Conservation (phyloP, 92 coral and sea anemone species). For the Epizoanthus fatuus region DNA sequence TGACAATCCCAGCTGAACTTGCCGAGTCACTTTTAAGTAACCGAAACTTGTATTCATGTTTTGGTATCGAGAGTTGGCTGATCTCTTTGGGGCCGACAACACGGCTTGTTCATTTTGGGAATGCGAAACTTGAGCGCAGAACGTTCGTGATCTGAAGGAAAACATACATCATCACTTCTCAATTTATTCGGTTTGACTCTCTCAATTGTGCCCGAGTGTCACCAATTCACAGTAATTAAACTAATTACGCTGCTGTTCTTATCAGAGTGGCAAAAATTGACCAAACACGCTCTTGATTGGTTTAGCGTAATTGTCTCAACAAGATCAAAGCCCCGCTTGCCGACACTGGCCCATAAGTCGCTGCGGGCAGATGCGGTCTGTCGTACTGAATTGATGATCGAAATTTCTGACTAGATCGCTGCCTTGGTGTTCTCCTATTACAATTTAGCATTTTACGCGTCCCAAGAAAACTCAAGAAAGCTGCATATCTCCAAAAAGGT, state of each 20-base stretch:
- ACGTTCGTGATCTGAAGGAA: constrained; percentile 66
- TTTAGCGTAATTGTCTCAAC: constrained; percentile 61
- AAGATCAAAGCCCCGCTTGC: constrained; percentile 60
- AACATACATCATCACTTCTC: constrained; percentile 85
- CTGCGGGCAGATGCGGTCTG: constrained; percentile 76
- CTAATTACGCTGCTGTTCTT: constrained; percentile 91
- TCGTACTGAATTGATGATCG: constrained; percentile 88
- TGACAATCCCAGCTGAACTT: not conserved
- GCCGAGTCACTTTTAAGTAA: constrained; percentile 5
- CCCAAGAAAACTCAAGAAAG: constrained; percentile 83
- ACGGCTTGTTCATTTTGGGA: constrained; percentile 1
- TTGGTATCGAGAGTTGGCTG: constrained; percentile 9
- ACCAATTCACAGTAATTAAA: constrained; percentile 98
- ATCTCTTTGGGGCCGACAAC: not conserved
- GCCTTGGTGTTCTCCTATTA: constrained; percentile 97
- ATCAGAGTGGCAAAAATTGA: constrained; percentile 91
- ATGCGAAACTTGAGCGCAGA: constrained; percentile 38
- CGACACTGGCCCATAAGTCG: constrained; percentile 79
- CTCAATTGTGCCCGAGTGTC: constrained; percentile 98
- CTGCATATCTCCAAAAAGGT: constrained; percentile 85
- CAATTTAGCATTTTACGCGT: constrained; percentile 93
- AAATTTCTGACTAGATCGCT: constrained; percentile 55
- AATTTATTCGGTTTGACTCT: constrained; percentile 87
- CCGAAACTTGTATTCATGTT: constrained; percentile 14
- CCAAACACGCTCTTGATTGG: constrained; percentile 72